Base-by-base conservation (phyloP, 2,888 invertebrate species). In the Rotaria sp. region DNA sequence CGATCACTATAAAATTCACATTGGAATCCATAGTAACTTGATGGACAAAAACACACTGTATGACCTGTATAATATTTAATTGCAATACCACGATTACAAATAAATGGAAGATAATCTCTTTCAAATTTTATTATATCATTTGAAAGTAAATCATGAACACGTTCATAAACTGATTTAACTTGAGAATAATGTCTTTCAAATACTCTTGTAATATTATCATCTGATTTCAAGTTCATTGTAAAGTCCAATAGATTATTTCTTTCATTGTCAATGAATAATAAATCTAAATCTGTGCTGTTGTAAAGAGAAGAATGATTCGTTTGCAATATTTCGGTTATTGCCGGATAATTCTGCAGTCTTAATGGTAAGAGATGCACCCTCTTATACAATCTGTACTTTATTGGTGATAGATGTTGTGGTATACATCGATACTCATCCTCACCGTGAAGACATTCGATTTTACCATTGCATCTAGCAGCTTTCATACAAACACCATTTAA, bases 1-100 rank as follows among this genome's bases (percentile, higher is more conserved):
- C 75, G 75, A 75, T 75, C 75, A 75, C 75, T 75, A 41, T 75
- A 38, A 75, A 21, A 75, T 41, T 75, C 38, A 75, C 75, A 75
- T 41, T 75, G 75, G 41, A 11, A 2, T 24, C 75, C 75, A 41
- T 41, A 75, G 7, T 41, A 75, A 26, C 24, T 41, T 41, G 75
- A 13, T 26, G 75, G 41, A 75, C 75, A 75, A 75, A 75, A 75
- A 41, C 75, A 75, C 0, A 26, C 13, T 41, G 75, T 75, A 4
- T 75, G 1, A 41, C 75, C 75, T 41, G 38, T 41, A 0, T 11
- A 75, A 41, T 75, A 41, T 75, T 75, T 75, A 15, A 75, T 4
- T 41, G 41, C 75, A 2, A 75, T 1, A 75, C 75, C 75, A 41
- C 75, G 75, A 75, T 75, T 75, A 7, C 75, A 75, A 75, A 75